A percentile compares a stretch with the other conserved stretches of the same genome.
phyloP scores from a whole-genome alignment of 1,140 invertebrate genomes.

The Drosophila punjabiensis region DNA sequence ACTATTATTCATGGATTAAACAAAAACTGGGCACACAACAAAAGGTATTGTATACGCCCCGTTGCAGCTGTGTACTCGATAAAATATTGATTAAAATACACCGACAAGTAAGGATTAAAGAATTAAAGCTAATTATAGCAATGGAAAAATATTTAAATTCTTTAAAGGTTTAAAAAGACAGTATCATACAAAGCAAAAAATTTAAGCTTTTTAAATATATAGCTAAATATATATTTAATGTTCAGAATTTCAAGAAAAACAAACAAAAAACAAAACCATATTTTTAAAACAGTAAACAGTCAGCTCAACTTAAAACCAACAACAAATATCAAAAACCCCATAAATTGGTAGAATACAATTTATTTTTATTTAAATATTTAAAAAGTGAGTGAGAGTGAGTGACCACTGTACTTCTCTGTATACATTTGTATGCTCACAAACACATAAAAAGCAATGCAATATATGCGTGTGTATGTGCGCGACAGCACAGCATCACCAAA shows the following conservation, averaged over 20 bases:
- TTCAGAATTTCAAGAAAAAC: background rate
- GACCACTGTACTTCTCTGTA: conserved; percentile 14
- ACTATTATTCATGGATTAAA: conserved; percentile 18
- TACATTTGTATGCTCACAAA: conserved; percentile 18
- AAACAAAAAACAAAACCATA: no score
- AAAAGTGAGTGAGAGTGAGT: no score
- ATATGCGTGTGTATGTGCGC: conserved; percentile 37
- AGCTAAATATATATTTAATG: no score
- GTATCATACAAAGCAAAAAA: background rate
- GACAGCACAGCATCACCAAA: conserved; percentile 13
- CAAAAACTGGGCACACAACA: conserved; percentile 12
- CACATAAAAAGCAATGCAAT: conserved; percentile 66
- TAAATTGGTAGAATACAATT: background rate
- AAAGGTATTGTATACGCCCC: conserved; percentile 1
- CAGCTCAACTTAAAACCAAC: background rate
- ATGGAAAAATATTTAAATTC: background rate
- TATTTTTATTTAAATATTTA: background rate
- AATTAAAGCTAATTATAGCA: background rate
- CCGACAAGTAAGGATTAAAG: background rate
- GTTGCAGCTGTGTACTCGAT: conserved; percentile 13
- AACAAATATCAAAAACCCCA: no score
- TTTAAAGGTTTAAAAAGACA: background rate
- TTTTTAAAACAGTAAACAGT: background rate
- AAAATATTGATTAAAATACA: conserved; percentile 7
- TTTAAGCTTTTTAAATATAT: background rate